Base-by-base conservation (phyloP, 2,113 vertebrate species). In the Mesitornis unicolor region DNA sequence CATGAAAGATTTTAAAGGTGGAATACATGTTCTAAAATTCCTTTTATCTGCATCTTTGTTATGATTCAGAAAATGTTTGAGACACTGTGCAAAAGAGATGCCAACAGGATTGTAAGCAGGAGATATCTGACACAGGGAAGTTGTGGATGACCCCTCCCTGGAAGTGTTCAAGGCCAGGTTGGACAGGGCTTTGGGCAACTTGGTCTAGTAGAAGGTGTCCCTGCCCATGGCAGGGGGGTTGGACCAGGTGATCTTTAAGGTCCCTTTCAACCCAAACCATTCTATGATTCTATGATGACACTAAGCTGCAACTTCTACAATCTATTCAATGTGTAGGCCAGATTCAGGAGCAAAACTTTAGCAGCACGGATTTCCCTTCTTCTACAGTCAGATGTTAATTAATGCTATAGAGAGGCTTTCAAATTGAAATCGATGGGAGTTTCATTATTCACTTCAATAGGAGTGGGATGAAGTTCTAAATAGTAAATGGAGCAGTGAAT, bases 401-500 rank as follows among this genome's bases (percentile, higher is more conserved):
- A 95, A 90, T 89, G 68, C 15, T 60, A 59, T 59, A 2, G 36
- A 90, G 60, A 94, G 64, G 21, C 19, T 84, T 96, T 92, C 88
- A 95, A 93, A 94, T 74, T 93, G 60, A 96, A 93, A 96, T 95
- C 95, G 81, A 93, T 94, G 47, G 20, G 47, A 90, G 47, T 84
- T 95, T 94, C 92, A 96, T 93, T 95, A 93, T 92, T 94, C 75
- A 88, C 64, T 77, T 94, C 92, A 95, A 43, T 28, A 77, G 54
- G 29, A 93, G 54, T 86, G 60, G 67, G 85, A 90, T 84, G 85
- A 88, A 85, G 71, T 77, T 70, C 79, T 92, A 95, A 91, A 85
- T 3, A 90, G 82, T 63, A 96, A 96, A 97, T 75, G 76, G 79
- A 91, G 85, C 90, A 94, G 75, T 68, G 92, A 90, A 95, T 94